Base-by-base conservation (phyloP, 2,113 vertebrate genomes). In the Microcebus tavaratra region DNA sequence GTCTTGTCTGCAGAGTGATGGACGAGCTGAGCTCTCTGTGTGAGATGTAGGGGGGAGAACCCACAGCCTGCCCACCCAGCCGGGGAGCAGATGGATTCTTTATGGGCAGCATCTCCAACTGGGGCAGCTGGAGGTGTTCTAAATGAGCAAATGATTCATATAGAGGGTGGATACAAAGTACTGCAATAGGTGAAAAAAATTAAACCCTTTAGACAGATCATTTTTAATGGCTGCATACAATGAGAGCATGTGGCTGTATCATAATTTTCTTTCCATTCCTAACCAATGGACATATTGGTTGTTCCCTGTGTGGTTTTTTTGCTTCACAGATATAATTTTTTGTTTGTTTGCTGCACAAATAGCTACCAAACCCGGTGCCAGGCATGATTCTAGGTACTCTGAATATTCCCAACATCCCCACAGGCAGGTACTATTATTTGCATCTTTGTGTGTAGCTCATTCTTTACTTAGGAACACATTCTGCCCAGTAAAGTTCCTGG, bases 1-100 rank as follows among this genome's bases (percentile, higher is more conserved):
- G 68, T 84, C 29, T 13, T 42, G 0, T 94, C 95, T 83, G 86
- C 97, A 97, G 91, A 82, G 39, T 82, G 75, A 79, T 8, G 75
- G 85, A 93, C 83, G 86, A 53, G 78, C 68, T 61, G 45, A 55
- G 25, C 7, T 14, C 34, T 3, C 12, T 25, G 1, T 45, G 23
- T 34, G 20, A 88, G 42, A 18, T 2, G 2, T 4, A 27, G 23
- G 2, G 2, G 3, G 2, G 57, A 31, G 55, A 75, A 39, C 8
- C 9, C 6, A 4, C 5, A 45, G 17, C 57, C 57, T 10, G 0
- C 39, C 20, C 25, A 18, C 42, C 21, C 7, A 21, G 31, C 17
- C n/a, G 2, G 53, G 1, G 1, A 29, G 34, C 18, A 31, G 34
- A 9, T 5, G 55, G 48, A n/a, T 36, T 70, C 48, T 59, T 82